Conservation (phyloP, 2,888 invertebrate genomes). For the Epirrita christyi region DNA sequence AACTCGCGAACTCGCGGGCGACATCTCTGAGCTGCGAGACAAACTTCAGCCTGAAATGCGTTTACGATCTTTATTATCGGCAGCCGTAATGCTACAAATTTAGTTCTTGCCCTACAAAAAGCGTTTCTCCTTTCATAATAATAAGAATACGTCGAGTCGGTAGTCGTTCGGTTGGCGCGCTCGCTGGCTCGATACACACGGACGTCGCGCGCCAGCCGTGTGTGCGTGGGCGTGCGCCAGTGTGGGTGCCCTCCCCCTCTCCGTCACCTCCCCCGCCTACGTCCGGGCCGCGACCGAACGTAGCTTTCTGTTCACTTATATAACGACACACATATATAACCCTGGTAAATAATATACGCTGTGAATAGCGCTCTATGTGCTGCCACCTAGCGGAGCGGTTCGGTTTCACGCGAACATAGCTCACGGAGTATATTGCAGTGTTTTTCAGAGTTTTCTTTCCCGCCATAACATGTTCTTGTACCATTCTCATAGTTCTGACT, state of each 20-base stretch:
- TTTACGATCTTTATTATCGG: conserved; percentile 82
- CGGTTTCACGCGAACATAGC: conserved; percentile 60
- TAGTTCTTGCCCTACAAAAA: conserved; percentile 85
- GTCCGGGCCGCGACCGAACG: conserved; percentile 54
- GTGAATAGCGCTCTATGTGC: conserved; percentile 80
- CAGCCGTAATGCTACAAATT: conserved; percentile 81
- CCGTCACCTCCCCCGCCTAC: conserved; percentile 37
- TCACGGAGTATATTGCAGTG: conserved; percentile 55
- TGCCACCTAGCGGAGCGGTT: conserved; percentile 80
- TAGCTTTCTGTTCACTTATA: conserved; percentile 85
- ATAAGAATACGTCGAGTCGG: conserved; percentile 86
- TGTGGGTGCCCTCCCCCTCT: conserved; percentile 45
- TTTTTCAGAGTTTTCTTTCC: conserved; percentile 68
- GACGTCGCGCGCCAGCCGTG: conserved; percentile 57
- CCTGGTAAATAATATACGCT: conserved; percentile 80
- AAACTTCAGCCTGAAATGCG: conserved; percentile 83
- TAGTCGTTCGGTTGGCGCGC: conserved; percentile 68
- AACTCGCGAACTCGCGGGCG: conserved; percentile 48
- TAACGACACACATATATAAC: conserved; percentile 78
- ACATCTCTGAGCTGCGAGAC: conserved; percentile 77
- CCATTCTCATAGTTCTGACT: conserved; percentile 46
- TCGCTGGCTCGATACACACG: conserved; percentile 78
- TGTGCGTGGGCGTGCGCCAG: conserved; percentile 48
- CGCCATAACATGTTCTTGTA: conserved; percentile 56
- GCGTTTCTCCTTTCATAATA: conserved; percentile 85